Evolutionary conservation across 1,140 invertebrate genomes (phyloP).

Genomic region (Trialeurodes vaporariorum): DNA sequence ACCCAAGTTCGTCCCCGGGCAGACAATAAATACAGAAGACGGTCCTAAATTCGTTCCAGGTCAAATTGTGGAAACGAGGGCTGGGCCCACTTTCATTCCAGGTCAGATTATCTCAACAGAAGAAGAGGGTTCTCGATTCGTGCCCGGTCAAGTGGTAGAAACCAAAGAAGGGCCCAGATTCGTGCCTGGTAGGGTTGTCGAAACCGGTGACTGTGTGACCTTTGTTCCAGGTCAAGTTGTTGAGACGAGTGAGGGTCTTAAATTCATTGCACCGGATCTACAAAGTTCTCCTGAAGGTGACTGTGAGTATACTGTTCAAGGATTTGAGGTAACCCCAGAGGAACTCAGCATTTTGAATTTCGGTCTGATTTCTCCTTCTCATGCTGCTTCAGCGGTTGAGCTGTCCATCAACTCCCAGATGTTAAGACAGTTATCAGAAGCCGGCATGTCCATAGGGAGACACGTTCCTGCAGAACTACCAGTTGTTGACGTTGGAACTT

Average conservation of each 20-base stretch:
- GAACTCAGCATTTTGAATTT: conserved; percentile 50
- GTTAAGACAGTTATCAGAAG: conserved; percentile 52
- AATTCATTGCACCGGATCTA: conserved; percentile 56
- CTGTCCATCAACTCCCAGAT: conserved; percentile 52
- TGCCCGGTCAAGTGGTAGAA: conserved; percentile 60
- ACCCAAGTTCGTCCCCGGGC: conserved; percentile 55
- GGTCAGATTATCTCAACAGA: conserved; percentile 59
- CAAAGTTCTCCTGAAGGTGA: conserved; percentile 46
- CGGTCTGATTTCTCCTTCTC: conserved; percentile 29
- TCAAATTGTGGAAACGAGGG: conserved; percentile 57
- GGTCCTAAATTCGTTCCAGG: conserved; percentile 56
- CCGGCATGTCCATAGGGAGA: conserved; percentile 53
- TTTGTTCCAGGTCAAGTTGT: conserved; percentile 60
- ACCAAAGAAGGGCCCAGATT: conserved; percentile 56
- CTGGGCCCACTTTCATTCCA: conserved; percentile 57
- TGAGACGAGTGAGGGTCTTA: conserved; percentile 54
- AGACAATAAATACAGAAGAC: conserved; percentile 53
- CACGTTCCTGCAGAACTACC: conserved; percentile 48
- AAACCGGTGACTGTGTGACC: conserved; percentile 50
- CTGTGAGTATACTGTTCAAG: conserved; percentile 57
- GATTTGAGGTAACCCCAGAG: conserved; percentile 58
- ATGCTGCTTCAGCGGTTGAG: conserved; percentile 41
- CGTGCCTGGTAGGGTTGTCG: conserved; percentile 56
- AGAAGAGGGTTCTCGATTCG: conserved; percentile 53
- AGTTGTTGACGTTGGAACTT: conserved; percentile 41